Base-by-base conservation (phyloP, 2,113 vertebrate species). In the Leiothrix lutea region DNA sequence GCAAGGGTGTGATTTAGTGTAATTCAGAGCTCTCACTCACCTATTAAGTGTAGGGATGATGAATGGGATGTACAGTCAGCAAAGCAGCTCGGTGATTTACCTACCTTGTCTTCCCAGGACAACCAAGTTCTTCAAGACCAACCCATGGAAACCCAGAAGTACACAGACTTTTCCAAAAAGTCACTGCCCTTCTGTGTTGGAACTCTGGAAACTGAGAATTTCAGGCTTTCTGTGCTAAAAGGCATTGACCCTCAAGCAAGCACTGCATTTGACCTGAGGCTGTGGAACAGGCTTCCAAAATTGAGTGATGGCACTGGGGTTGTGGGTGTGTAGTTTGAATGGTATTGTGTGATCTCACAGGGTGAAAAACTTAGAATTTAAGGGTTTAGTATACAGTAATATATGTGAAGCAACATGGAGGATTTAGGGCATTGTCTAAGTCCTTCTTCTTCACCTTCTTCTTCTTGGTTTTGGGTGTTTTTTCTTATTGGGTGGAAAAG, bases 1-100 rank as follows among this genome's bases (percentile, higher is more conserved):
- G 90, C 86, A 80, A 91, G 96, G 94, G 33, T 47, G 92, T 97
- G 97, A 96, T 88, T 96, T 88, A 96, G 90, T 94, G 35, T 92
- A 95, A 97, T 91, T 96, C 95, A 97, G 89, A 95, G 87, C 87
- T 97, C 94, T 95, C 90, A 75, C 90, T 97, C 93, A 69, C 91
- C 94, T 94, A 97, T 80, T 97, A 97, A 96, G 91, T 15, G 89
- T 33, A 87, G 88, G 80, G 65, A 93, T 97, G 97, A 97, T 81
- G 85, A 86, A 97, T 95, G 74, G 85, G 95, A 96, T 90, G 86
- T 64, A 73, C 22, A 71, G 94, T 95, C 92, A 97, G 98, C 95
- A 96, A 38, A 67, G 87, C 61, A 65, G 90, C 72, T 9, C 6
- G 0, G 47, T 96, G 96, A 98, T 97, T 98, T 96, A 98, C 97